These are phyloP conservation scores for Temnopleurus reevesii DNA, from an alignment of 53 echinoderm and acorn worm species.

Conservation along the genomic window DNA sequence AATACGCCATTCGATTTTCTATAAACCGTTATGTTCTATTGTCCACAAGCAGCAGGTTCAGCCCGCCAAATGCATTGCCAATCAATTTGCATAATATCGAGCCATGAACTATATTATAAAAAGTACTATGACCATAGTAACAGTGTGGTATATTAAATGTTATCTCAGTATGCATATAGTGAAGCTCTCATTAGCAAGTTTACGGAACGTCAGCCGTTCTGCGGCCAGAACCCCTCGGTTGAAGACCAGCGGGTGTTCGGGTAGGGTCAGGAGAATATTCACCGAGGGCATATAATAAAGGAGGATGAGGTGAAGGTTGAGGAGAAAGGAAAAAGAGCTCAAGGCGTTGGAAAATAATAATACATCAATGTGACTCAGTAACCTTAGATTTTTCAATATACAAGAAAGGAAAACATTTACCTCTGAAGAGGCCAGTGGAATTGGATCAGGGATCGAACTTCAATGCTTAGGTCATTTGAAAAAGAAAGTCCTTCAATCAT, in stretches of 20 bases:
- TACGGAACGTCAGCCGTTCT: slow-evolving; percentile 5
- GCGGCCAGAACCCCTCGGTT: slow-evolving; percentile 51
- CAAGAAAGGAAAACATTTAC: slow-evolving; percentile 2
- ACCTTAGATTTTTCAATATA: slow-evolving; percentile 23
- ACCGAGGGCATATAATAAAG: background rate
- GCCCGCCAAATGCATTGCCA: background rate
- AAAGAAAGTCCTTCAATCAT: too few relatives aligned
- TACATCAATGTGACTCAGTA: background rate
- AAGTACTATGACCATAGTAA: background rate
- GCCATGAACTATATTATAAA: background rate
- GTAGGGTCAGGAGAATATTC: background rate
- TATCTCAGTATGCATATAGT: background rate
- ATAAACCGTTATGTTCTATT: background rate
- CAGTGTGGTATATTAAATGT: background rate
- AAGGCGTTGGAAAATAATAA: slow-evolving; percentile 21
- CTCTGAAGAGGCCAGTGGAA: background rate
- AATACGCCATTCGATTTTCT: background rate
- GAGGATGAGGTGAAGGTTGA: background rate
- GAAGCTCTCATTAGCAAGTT: slow-evolving; percentile 17
- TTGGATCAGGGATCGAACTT: slow-evolving; percentile 22
- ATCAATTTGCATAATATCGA: slow-evolving; percentile 27
- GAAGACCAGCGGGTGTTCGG: slow-evolving; percentile 40
- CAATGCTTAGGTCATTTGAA: background rate
- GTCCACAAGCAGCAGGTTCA: background rate
- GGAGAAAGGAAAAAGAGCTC: background rate